Conservation (phyloP, 2,797 vertebrate genomes). For the Lophius americanus region DNA sequence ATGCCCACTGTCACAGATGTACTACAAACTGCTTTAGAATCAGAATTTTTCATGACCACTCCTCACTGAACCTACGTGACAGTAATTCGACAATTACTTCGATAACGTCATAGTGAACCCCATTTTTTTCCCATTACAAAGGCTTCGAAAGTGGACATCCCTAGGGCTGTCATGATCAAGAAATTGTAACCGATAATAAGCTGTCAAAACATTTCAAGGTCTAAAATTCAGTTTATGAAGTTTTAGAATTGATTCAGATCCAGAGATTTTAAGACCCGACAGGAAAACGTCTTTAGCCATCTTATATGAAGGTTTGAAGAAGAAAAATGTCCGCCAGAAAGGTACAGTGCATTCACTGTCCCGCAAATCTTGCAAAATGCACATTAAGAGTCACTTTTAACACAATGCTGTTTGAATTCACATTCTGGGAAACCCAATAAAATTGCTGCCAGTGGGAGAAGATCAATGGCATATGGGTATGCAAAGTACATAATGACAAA, state of each 20-base stretch:
- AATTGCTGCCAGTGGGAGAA: background rate
- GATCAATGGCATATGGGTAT: background rate
- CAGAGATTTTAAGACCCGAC: too few species aligned
- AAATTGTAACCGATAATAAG: too few species aligned
- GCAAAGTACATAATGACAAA: conserved; percentile 5
- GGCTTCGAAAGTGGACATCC: too few species aligned
- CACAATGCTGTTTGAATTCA: background rate
- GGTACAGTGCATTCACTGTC: background rate
- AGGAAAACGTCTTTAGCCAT: background rate
- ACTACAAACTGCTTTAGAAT: conserved; percentile 17
- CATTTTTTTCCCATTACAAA: too few species aligned
- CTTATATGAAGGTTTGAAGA: background rate
- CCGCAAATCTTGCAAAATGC: too few species aligned
- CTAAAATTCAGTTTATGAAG: too few species aligned
- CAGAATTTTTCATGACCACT: conserved; percentile 8
- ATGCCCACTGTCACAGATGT: conserved; percentile 12
- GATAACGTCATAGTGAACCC: too few species aligned
- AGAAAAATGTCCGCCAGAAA: background rate
- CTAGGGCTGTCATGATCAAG: too few species aligned
- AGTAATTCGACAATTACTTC: too few species aligned
- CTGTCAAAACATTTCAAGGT: too few species aligned
- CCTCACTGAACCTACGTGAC: background rate
- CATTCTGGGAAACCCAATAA: background rate
- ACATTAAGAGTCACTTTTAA: too few species aligned
- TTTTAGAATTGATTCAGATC: too few species aligned